Percentiles rank a stretch among this genome's conserved stretches.
Evolutionary conservation across 2,888 invertebrate genomes (phyloP).

Genomic region (Lepas anatifera): DNA sequence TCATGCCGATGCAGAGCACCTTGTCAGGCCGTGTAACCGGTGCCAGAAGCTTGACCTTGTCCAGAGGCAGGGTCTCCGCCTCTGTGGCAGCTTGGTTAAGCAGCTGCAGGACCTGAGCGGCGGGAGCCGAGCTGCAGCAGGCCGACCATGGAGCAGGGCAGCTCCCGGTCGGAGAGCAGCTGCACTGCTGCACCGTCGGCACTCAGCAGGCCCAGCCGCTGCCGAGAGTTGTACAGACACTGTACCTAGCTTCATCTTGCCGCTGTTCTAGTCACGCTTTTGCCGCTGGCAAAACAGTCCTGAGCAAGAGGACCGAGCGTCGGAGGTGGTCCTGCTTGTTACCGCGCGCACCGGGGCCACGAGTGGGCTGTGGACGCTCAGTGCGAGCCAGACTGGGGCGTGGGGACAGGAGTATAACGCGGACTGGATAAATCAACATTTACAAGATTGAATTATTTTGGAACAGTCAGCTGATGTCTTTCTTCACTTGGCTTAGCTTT

Average conservation of each 20-base stretch:
- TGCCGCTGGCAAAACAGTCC: too few relatives aligned
- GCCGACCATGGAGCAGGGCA: background rate
- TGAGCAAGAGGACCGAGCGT: too few relatives aligned
- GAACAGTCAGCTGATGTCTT: too few relatives aligned
- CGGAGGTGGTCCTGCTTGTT: too few relatives aligned
- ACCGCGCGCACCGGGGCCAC: too few relatives aligned
- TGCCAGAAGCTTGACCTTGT: slow-evolving; percentile 47
- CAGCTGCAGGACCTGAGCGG: background rate
- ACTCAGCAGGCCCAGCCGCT: background rate
- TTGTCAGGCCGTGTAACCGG: slow-evolving; percentile 72
- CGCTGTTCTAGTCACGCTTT: too few relatives aligned
- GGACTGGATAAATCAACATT: too few relatives aligned
- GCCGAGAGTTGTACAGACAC: background rate
- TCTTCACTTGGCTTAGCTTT: too few relatives aligned
- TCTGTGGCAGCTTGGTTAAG: background rate
- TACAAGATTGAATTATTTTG: too few relatives aligned
- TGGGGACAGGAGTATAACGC: too few relatives aligned
- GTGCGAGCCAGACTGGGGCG: too few relatives aligned
- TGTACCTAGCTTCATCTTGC: slow-evolving; percentile 8
- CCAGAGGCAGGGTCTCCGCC: background rate
- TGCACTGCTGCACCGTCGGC: background rate
- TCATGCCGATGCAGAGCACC: slow-evolving; percentile 70
- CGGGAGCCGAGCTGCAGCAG: background rate
- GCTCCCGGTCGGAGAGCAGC: background rate
- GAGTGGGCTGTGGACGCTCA: too few relatives aligned